phyloP scores from a whole-genome alignment of 2,888 invertebrate genomes.

The Cabera pusaria region DNA sequence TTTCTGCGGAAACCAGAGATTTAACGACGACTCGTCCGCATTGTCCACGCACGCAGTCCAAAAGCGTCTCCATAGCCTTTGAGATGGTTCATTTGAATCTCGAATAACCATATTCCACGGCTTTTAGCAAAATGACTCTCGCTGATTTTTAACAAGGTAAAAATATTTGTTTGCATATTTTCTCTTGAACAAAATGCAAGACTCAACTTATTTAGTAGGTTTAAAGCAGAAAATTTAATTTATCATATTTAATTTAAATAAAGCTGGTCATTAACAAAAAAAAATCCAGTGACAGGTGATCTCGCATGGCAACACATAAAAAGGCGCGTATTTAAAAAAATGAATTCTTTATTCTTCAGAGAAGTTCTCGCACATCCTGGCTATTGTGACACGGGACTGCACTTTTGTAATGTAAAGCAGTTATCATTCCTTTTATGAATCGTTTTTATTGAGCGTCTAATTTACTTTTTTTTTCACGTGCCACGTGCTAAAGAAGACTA shows the following conservation, averaged over 20 bases:
- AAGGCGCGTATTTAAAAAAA: constrained; percentile 40
- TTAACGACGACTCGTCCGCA: constrained; percentile 78
- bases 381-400: constrained; percentile 54
- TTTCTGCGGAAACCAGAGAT: constrained; percentile 76
- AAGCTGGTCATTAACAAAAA: constrained; percentile 9
- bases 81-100: constrained; percentile 72
- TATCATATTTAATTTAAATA: no score
- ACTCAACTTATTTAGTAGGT: no score
- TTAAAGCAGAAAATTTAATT: no score
- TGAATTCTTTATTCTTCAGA: constrained; percentile 54
- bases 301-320: constrained; percentile 56
- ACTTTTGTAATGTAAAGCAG: constrained; percentile 76
- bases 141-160: not conserved
- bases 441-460: constrained; percentile 60
- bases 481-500: constrained; percentile 54
- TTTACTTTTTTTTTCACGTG: constrained; percentile 62
- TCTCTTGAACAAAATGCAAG: no score
- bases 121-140: constrained; percentile 10
- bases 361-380: constrained; percentile 64
- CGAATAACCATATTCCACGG: constrained; percentile 34
- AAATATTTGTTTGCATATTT: no score
- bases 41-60: constrained; percentile 74
- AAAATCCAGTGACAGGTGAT: constrained; percentile 56
- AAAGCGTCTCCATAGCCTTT: constrained; percentile 56
- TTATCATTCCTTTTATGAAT: constrained; percentile 62